phyloP scores from a whole-genome alignment of 1,140 invertebrate species.

The Temnothorax nylanderi region DNA sequence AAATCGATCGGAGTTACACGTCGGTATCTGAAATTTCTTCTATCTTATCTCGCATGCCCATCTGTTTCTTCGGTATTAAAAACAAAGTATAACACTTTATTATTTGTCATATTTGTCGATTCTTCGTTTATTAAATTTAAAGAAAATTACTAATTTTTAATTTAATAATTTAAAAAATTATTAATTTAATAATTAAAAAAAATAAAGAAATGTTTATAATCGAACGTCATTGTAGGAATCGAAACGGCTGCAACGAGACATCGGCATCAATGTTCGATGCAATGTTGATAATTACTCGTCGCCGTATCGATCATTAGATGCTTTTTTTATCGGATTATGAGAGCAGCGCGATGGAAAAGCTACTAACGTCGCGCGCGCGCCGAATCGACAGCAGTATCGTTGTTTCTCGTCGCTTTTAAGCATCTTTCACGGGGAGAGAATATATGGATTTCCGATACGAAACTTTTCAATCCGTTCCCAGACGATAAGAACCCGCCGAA shows the following conservation, averaged over 20 bases:
- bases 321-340: slow-evolving; percentile 42
- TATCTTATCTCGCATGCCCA: background rate
- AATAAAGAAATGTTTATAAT: background rate
- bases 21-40: background rate
- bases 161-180: no score
- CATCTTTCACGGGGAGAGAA: background rate
- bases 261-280: slow-evolving; percentile 25
- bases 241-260: background rate
- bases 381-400: slow-evolving; percentile 33
- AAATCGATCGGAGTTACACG: background rate
- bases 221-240: background rate
- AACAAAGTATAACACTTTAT: background rate
- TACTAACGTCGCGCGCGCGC: slow-evolving; percentile 1
- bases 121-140: background rate
- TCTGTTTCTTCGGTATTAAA: background rate
- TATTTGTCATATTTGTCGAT: background rate
- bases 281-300: slow-evolving; percentile 39
- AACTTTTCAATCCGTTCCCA: slow-evolving; percentile 32
- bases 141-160: background rate
- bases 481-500: slow-evolving; percentile 15
- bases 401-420: slow-evolving; percentile 46
- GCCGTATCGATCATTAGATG: slow-evolving; percentile 18
- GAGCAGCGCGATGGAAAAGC: background rate
- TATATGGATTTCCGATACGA: slow-evolving; percentile 63
- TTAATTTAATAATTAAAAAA: no score